Evolutionary conservation across 2,888 invertebrate species (phyloP), one percentile per base, ranked within the genome.

Genomic region (Strigamia crassipes): DNA sequence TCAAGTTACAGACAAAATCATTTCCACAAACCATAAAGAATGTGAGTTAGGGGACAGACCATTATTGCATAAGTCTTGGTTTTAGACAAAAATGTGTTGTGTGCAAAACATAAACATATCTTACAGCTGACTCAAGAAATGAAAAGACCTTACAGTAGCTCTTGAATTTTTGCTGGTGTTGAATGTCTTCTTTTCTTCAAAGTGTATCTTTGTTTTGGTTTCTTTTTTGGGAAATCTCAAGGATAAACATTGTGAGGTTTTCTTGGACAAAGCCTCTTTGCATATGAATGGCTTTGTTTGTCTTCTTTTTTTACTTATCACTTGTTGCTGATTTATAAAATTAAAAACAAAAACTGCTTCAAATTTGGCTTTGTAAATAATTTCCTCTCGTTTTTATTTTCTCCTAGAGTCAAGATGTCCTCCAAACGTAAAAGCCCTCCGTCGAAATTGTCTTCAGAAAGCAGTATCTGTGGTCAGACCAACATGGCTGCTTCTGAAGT

Each of bases 371-470:
- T 46, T 46, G 46, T 13, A 46, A 46, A 46, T 46, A 56, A 56
- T 56, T 15, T 56, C 56, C 23, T 56, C 38, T 80, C 56, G 4
- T 27, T 27, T 61, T 51, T 51, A 21, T 61, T 80, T 51, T 80
- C 21, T 42, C 21, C 13, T 31, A 73, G 73, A 73, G 51, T 18
- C 66, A 95, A 93, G 91, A 96, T 96, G 96, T 96, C 96, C 92
- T 96, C 96, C 90, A 96, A 96, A 93, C 93, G 96, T 90, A 96
- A 96, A 91, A 96, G 96, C 89, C 95, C 96, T 89, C 96, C 96
- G 89, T 95, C 94, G 87, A 96, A 96, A 91, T 92, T 96, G 90
- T 91, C 92, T 88, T 95, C 95, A 93, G 93, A 91, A 90, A 87
- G 89, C 84, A 41, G 21, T 18, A 18, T 18, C 4, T 56, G 56